Conservation (phyloP, 2,888 invertebrate species). For the Branchellion lobata region DNA sequence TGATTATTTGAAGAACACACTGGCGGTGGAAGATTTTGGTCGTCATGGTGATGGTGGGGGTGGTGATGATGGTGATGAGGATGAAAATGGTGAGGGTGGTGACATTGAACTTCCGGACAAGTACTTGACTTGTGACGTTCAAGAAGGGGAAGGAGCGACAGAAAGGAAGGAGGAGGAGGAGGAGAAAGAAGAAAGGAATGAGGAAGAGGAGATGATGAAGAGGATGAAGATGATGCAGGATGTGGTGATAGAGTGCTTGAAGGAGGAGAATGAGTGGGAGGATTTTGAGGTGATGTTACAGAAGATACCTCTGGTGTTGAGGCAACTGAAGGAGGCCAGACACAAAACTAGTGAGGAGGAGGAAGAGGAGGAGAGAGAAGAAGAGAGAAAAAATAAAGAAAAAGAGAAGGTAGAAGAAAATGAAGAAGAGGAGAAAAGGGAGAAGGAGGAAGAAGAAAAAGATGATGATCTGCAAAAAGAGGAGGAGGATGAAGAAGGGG, state of each 20-base stretch:
- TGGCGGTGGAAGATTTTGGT: not conserved
- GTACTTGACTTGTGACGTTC: not conserved
- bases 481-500: not conserved
- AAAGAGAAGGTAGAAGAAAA: not conserved
- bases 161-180: too few species aligned
- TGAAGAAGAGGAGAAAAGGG: not conserved
- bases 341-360: too few species aligned
- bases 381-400: not conserved
- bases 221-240: not conserved
- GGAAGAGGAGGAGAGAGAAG: not conserved
- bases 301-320: too few species aligned
- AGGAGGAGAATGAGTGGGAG: too few species aligned
- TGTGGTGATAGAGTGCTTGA: not conserved
- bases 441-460: not conserved
- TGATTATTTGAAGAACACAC: conserved; percentile 10
- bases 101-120: not conserved
- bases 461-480: too few species aligned
- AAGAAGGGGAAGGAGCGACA: too few species aligned
- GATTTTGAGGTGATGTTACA: too few species aligned
- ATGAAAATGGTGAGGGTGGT: not conserved
- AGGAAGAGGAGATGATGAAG: not conserved
- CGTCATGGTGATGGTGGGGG: not conserved
- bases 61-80: conserved; percentile 3
- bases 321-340: too few species aligned
- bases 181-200: not conserved